Evolutionary conservation across 2,797 vertebrate genomes (phyloP).

Genomic region (Steatocranus sp.): DNA sequence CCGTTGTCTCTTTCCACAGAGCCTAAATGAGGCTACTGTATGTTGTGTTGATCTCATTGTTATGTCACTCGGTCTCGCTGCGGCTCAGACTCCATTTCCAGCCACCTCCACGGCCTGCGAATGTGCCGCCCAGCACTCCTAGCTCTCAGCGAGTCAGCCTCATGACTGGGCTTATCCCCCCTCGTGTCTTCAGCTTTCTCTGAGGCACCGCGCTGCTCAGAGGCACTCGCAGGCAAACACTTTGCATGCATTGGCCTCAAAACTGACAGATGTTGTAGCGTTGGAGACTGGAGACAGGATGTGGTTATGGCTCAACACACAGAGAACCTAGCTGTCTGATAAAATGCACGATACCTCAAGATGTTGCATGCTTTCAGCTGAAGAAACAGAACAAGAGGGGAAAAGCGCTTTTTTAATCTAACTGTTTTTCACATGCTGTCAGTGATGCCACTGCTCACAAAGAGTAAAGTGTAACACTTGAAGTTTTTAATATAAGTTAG

Average conservation of each 20-base stretch:
- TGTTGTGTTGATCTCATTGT: conserved; percentile 51
- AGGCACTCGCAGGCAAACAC: neutral
- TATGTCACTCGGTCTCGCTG: conserved; percentile 48
- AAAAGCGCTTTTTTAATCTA: neutral
- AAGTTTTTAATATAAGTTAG: neutral
- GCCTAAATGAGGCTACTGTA: conserved; percentile 48
- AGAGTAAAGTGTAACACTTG: fast-evolving
- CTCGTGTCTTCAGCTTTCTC: conserved; percentile 7
- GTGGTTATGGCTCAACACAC: conserved; percentile 69
- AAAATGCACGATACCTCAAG: conserved; percentile 4
- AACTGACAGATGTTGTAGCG: conserved; percentile 42
- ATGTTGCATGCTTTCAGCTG: neutral
- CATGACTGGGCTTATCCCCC: conserved; percentile 68
- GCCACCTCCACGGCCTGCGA: conserved; percentile 27
- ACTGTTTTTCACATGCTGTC: neutral
- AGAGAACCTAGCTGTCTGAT: conserved; percentile 28
- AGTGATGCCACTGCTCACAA: neutral
- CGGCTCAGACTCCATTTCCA: conserved; percentile 40
- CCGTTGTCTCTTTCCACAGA: conserved; percentile 30
- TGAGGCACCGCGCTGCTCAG: conserved; percentile 14
- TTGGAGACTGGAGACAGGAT: conserved; percentile 62
- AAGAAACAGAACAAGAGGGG: neutral
- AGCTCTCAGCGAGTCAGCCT: conserved; percentile 36
- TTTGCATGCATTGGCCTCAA: conserved; percentile 30
- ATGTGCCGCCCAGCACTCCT: neutral